Conservation (phyloP, 1,140 invertebrate genomes). For the Calliopsis andreniformis region DNA sequence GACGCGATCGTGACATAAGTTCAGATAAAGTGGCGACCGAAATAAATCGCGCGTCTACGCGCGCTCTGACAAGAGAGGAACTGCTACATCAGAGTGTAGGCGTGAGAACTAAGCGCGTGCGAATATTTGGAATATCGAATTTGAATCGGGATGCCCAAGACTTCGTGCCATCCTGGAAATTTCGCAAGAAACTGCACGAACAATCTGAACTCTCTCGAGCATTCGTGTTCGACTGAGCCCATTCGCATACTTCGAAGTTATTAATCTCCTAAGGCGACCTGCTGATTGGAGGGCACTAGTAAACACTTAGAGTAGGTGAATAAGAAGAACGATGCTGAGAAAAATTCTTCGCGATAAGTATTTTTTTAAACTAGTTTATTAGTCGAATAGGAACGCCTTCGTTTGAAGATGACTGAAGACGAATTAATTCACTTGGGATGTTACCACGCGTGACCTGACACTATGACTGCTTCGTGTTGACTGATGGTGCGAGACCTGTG, state of each 20-base stretch:
- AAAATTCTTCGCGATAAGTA: not conserved
- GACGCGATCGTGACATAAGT: slow-evolving; percentile 21
- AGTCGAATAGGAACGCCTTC: no score
- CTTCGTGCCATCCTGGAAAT: slow-evolving; percentile 19
- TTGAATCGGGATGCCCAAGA: slow-evolving; percentile 29
- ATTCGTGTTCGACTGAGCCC: not conserved
- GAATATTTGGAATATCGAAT: slow-evolving; percentile 46
- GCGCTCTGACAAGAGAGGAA: slow-evolving; percentile 1
- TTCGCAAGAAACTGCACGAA: slow-evolving; percentile 32
- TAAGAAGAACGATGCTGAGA: no score
- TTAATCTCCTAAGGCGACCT: not conserved
- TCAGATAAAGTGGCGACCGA: slow-evolving; percentile 32
- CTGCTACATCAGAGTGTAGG: not conserved
- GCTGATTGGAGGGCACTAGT: no score
- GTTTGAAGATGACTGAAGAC: no score
- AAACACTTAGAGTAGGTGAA: no score
- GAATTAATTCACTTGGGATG: no score
- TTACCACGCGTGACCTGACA: no score
- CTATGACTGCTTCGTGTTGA: no score
- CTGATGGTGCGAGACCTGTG: no score
- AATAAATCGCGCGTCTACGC: slow-evolving; percentile 7
- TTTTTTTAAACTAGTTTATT: no score
- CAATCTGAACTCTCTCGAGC: slow-evolving; percentile 3
- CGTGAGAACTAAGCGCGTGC: slow-evolving; percentile 41
- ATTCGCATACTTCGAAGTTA: not conserved